phyloP scores from a whole-genome alignment of 2,888 invertebrate genomes.

The Hoplodrina blanda region DNA sequence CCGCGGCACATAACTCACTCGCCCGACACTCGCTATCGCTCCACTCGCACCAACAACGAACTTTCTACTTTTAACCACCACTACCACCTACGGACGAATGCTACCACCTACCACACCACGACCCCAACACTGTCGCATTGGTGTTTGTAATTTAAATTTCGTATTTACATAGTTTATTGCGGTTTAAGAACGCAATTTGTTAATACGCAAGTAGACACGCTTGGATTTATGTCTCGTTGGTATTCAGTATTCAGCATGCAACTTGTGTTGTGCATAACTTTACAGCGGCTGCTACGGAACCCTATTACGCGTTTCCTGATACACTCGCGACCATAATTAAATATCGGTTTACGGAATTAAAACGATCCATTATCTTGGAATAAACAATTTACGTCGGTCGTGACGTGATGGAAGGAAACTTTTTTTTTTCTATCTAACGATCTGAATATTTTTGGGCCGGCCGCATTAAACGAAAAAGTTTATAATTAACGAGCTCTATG shows the following conservation, averaged over 20 bases:
- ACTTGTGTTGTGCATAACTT: slow-evolving; percentile 64
- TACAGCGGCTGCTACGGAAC: slow-evolving; percentile 41
- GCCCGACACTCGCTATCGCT: slow-evolving; percentile 75
- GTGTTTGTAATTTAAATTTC: slow-evolving; percentile 86
- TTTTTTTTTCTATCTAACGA: slow-evolving; percentile 61
- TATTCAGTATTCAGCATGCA: slow-evolving; percentile 66
- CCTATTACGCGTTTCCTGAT: slow-evolving; percentile 40
- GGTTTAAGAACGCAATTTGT: slow-evolving; percentile 86
- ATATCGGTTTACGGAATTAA: slow-evolving; percentile 58
- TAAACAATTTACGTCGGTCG: slow-evolving; percentile 58
- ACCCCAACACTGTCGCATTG: slow-evolving; percentile 69
- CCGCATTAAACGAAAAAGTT: slow-evolving; percentile 68
- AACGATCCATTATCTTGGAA: slow-evolving; percentile 61
- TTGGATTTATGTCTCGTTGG: slow-evolving; percentile 74
- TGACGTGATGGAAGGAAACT: slow-evolving; percentile 54
- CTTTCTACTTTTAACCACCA: slow-evolving; percentile 76
- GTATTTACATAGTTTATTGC: slow-evolving; percentile 86
- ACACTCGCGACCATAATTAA: slow-evolving; percentile 55
- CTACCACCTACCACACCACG: slow-evolving; percentile 60
- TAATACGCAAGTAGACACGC: slow-evolving; percentile 76
- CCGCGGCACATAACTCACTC: slow-evolving; percentile 79
- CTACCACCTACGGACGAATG: slow-evolving; percentile 66
- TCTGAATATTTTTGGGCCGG: slow-evolving; percentile 59
- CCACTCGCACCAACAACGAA: slow-evolving; percentile 70
- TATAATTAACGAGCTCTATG: slow-evolving; percentile 69